Evolutionary conservation across 23 tunicate species (phyloP), one percentile per base, ranked within the genome.

Genomic region (Trididemnum clinides): DNA sequence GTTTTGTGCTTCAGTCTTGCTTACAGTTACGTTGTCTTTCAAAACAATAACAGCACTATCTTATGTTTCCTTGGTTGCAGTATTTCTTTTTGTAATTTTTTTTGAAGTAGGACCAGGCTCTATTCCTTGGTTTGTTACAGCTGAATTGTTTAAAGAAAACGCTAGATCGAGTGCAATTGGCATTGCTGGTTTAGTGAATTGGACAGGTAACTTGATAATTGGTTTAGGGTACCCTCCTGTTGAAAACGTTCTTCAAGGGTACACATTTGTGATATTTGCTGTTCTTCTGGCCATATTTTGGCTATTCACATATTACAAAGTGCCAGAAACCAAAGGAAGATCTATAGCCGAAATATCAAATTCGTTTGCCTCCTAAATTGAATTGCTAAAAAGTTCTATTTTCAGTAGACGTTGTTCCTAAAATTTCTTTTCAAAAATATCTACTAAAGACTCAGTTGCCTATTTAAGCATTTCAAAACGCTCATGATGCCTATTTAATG

Each of bases 311-410:
- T 88, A 54, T 35, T 88, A 88, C 34, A 54, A 63, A 34, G 97
- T 92, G 64, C 97, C 97, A 12, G 97, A 92, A 58, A 92, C 97
- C 18, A 92, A 88, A 78, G 97, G 97, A 21, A 88, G 71, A 84
- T 76, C 83, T 1, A 70, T 88, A 5, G 64, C 54, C 0, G 97
- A 92, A 84, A 92, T 92, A 28, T 80, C 88, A 27, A 35, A 34
- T 32, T 83, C 22, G 31, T 88, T 88, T 83, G 78, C 3, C 37
- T 69, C n/a, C n/a, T n/a, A n/a, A n/a, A n/a, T n/a, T n/a, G n/a
- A n/a, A n/a, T n/a, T n/a, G n/a, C n/a, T n/a, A n/a, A n/a, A n/a
- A n/a, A n/a, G n/a, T n/a, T n/a, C n/a, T n/a, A n/a, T n/a, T n/a
- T n/a, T n/a, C n/a, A n/a, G n/a, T n/a, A n/a, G n/a, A n/a, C n/a